Conservation (phyloP, 2,888 invertebrate species). For the Eupsilia transversa region DNA sequence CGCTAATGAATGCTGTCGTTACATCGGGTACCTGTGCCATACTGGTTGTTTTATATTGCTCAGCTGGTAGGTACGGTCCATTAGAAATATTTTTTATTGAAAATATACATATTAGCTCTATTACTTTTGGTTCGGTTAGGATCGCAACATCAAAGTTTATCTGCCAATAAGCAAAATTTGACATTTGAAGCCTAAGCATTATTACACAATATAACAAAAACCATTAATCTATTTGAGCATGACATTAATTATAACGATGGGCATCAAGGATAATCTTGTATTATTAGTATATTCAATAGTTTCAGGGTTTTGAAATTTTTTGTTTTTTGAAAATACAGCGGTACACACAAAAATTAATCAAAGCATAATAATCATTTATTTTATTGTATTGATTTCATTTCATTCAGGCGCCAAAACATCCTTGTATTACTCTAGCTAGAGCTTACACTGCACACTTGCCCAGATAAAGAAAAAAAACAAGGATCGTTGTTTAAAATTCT, state of each 20-base stretch:
- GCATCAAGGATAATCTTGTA: background rate
- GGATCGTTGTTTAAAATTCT: conserved; percentile 80
- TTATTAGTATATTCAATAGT: background rate
- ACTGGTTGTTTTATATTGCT: conserved; percentile 24
- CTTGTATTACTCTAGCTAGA: background rate
- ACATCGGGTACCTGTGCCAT: conserved; percentile 70
- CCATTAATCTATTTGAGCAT: too few species aligned
- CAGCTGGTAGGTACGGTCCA: too few species aligned
- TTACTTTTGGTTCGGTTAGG: background rate
- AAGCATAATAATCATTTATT: too few species aligned
- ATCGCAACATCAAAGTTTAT: background rate
- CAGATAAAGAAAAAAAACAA: conserved; percentile 67
- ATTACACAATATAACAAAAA: background rate
- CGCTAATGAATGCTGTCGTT: conserved; percentile 81
- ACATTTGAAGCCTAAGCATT: background rate
- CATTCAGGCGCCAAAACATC: background rate
- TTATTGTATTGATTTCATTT: background rate
- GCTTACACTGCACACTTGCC: conserved; percentile 51
- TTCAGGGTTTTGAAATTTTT: background rate
- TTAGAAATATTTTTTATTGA: background rate
- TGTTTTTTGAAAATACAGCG: conserved; percentile 52
- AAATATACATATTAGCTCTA: background rate
- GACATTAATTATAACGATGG: background rate
- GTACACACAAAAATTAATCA: too few species aligned
- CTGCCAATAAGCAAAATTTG: background rate